Conservation (phyloP, 2,113 vertebrate genomes). For the Pimephales promelas region DNA sequence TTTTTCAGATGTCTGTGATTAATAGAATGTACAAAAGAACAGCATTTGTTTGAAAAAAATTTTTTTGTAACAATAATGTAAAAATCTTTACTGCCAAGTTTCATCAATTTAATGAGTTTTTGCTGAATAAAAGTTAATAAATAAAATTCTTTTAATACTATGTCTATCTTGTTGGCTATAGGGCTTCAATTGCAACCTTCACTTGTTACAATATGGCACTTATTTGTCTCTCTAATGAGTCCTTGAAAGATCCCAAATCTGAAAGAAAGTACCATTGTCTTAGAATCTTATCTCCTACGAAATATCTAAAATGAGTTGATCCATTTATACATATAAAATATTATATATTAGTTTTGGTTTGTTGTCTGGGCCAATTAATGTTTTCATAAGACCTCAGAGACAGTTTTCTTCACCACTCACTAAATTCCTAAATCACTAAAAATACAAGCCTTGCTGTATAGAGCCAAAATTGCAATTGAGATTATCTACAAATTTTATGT, state of each 20-base stretch:
- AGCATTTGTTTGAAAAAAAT: not conserved
- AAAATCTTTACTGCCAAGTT: not conserved
- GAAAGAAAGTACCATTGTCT: not conserved
- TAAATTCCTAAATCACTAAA: not conserved
- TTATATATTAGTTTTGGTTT: not conserved
- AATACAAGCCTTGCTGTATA: not conserved
- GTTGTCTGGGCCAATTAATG: not conserved
- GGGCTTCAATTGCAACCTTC: not conserved
- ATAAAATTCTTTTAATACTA: no score
- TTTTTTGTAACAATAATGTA: not conserved
- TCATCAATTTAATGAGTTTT: no score
- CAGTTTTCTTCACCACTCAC: not conserved
- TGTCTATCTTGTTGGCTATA: no score
- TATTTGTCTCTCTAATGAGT: not conserved
- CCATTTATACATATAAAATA: not conserved
- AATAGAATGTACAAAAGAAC: not conserved
- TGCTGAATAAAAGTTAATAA: no score
- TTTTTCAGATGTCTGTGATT: not conserved
- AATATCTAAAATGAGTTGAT: not conserved
- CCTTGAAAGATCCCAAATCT: no score
- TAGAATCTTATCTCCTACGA: not conserved
- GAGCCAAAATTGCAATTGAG: conserved; percentile 3
- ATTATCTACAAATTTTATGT: conserved; percentile 22
- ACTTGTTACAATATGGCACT: not conserved
- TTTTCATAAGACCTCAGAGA: not conserved